Evolutionary conservation across 2,888 invertebrate species (phyloP).

Genomic region (Koerneria pararmatus): DNA sequence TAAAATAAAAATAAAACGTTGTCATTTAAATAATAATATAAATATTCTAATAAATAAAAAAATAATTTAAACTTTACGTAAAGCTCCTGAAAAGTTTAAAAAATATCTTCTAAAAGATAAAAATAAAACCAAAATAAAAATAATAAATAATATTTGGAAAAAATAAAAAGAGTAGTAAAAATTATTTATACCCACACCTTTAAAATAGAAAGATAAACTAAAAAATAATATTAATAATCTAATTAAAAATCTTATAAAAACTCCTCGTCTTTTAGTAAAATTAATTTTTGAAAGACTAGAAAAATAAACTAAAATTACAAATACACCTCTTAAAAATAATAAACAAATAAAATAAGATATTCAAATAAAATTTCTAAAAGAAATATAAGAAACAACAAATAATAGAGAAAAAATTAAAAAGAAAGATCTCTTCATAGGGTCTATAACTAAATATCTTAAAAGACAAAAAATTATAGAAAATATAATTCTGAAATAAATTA

Average conservation of each 20-base stretch:
- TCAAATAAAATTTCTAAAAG: constrained; percentile 36
- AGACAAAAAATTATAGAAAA: constrained; percentile 33
- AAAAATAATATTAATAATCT: constrained; percentile 27
- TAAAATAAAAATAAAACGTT: constrained; percentile 46
- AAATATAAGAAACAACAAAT: constrained; percentile 33
- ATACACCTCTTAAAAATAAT: constrained; percentile 44
- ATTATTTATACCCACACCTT: constrained; percentile 55
- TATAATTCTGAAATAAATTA: constrained; percentile 36
- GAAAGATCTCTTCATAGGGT: constrained; percentile 41
- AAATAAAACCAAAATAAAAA: constrained; percentile 61
- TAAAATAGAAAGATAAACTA: constrained; percentile 15
- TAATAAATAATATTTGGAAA: constrained; percentile 33
- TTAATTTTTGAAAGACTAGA: constrained; percentile 41
- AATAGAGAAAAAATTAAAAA: constrained; percentile 43
- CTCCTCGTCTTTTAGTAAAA: constrained; percentile 30
- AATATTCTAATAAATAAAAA: constrained; percentile 47
- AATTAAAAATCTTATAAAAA: constrained; percentile 27
- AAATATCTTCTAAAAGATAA: constrained; percentile 57
- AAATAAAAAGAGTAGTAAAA: constrained; percentile 60
- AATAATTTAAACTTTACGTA: constrained; percentile 43
- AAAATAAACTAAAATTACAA: constrained; percentile 47
- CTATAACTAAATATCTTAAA: constrained; percentile 38
- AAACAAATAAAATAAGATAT: constrained; percentile 48
- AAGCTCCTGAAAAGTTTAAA: constrained; percentile 43
- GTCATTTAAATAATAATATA: constrained; percentile 44